A percentile compares a stretch with the other conserved stretches of the same genome.
phyloP scores from a whole-genome alignment of 2,113 vertebrate species.

The Miniopterus natalensis region DNA sequence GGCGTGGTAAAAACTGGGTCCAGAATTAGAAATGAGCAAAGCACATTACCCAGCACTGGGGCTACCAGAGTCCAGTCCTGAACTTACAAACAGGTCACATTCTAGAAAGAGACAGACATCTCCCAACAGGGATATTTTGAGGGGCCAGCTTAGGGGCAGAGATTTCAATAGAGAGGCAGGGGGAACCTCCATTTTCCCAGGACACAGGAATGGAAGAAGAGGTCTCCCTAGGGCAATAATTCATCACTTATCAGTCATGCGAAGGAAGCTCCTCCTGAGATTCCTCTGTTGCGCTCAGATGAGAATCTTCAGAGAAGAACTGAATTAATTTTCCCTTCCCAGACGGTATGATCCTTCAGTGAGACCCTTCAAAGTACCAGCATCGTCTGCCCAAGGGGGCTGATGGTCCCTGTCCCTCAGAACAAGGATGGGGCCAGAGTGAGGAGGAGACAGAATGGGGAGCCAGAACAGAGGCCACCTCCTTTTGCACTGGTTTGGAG shows the following conservation, averaged over 20 bases:
- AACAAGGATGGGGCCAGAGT: background rate
- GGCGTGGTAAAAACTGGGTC: slow-evolving; percentile 10
- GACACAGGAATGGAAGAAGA: background rate
- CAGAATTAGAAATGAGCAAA: slow-evolving; percentile 65
- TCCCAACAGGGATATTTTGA: background rate
- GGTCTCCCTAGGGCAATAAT: background rate
- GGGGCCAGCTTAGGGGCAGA: background rate
- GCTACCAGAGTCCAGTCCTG: background rate
- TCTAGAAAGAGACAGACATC: slow-evolving; percentile 27
- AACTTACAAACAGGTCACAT: slow-evolving; percentile 50
- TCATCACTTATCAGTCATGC: background rate
- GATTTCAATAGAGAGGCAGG: background rate
- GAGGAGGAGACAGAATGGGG: background rate
- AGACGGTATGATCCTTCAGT: background rate
- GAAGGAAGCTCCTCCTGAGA: background rate
- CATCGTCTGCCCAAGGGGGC: background rate
- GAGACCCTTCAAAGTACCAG: background rate
- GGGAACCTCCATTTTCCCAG: background rate
- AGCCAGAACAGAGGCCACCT: background rate
- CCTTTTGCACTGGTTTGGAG: background rate
- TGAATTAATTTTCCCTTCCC: slow-evolving; percentile 17
- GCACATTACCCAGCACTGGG: slow-evolving; percentile 13
- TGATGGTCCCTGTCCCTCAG: background rate
- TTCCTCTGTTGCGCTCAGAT: background rate
- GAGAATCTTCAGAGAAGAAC: slow-evolving; percentile 9